Conservation (phyloP, 2,797 vertebrate species). For the Esox lucius region DNA sequence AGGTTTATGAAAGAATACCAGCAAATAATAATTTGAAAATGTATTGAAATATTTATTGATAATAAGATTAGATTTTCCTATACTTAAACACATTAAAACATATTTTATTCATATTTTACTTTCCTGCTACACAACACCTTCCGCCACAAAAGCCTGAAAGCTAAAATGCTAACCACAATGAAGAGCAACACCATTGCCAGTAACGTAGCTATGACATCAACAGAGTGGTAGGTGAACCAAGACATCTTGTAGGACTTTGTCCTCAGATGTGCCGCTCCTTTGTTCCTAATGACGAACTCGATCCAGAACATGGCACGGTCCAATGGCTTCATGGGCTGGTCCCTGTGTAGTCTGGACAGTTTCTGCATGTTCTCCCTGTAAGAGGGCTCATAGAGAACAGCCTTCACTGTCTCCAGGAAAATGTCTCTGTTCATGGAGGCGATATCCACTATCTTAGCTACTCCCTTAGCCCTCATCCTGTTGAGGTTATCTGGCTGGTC, state of each 20-base stretch:
- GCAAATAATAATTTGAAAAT: neutral
- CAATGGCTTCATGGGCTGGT: conserved; percentile 62
- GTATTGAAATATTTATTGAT: too few species aligned
- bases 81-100: neutral
- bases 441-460: conserved; percentile 61
- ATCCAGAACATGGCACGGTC: conserved; percentile 68
- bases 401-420: conserved; percentile 57
- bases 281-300: conserved; percentile 69
- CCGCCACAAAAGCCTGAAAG: conserved; percentile 35
- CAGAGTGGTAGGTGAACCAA: conserved; percentile 49
- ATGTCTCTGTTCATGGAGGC: conserved; percentile 49
- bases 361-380: conserved; percentile 65
- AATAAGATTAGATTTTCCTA: too few species aligned
- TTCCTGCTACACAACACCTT: conserved; percentile 45
- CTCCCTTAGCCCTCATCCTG: conserved; percentile 57
- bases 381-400: conserved; percentile 53
- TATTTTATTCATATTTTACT: conserved; percentile 53
- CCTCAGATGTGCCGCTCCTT: conserved; percentile 56
- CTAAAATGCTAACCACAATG: conserved; percentile 8
- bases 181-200: conserved; percentile 25
- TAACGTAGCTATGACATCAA: conserved; percentile 55
- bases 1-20: neutral
- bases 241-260: conserved; percentile 66
- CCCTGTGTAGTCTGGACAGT: conserved; percentile 60
- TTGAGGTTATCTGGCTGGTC: conserved; percentile 65